These are phyloP conservation scores for Psilanteris sp. DNA, from an alignment of 1,140 invertebrate genomes.

Conservation along the genomic window DNA sequence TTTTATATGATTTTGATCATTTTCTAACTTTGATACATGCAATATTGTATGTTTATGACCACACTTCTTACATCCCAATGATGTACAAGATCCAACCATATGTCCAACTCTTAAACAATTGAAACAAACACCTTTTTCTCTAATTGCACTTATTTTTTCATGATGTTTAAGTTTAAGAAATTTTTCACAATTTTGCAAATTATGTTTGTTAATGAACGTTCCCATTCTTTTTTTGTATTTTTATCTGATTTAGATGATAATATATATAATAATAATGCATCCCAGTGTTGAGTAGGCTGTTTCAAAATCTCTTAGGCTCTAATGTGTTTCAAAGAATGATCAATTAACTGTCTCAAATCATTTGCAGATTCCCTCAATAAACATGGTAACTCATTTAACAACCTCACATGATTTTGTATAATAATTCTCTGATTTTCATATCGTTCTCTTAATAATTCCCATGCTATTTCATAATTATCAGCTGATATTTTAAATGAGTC, in stretches of 20 bases:
- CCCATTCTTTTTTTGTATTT: slow-evolving; percentile 40
- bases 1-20: neutral
- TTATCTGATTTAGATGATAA: slow-evolving; percentile 48
- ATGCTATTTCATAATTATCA: slow-evolving; percentile 52
- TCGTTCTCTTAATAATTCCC: slow-evolving; percentile 44
- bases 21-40: slow-evolving; percentile 2
- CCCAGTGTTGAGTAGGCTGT: slow-evolving; percentile 41
- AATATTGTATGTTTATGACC: slow-evolving; percentile 6
- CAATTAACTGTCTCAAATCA: slow-evolving; percentile 37
- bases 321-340: slow-evolving; percentile 44
- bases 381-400: slow-evolving; percentile 31
- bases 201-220: slow-evolving; percentile 23
- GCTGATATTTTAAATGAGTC: slow-evolving; percentile 34
- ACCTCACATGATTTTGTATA: slow-evolving; percentile 49
- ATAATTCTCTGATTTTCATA: slow-evolving; percentile 54
- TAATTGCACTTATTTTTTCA: slow-evolving; percentile 23
- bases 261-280: slow-evolving; percentile 46
- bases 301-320: slow-evolving; percentile 26
- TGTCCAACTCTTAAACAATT: slow-evolving; percentile 45
- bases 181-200: slow-evolving; percentile 17
- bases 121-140: slow-evolving; percentile 30
- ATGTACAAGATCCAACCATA: slow-evolving; percentile 13
- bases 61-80: slow-evolving; percentile 8
- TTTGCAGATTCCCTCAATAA: slow-evolving; percentile 18
- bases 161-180: slow-evolving; percentile 21